These are phyloP conservation scores for Thunnus thynnus DNA, from an alignment of 2,113 vertebrate species.

Conservation along the genomic window DNA sequence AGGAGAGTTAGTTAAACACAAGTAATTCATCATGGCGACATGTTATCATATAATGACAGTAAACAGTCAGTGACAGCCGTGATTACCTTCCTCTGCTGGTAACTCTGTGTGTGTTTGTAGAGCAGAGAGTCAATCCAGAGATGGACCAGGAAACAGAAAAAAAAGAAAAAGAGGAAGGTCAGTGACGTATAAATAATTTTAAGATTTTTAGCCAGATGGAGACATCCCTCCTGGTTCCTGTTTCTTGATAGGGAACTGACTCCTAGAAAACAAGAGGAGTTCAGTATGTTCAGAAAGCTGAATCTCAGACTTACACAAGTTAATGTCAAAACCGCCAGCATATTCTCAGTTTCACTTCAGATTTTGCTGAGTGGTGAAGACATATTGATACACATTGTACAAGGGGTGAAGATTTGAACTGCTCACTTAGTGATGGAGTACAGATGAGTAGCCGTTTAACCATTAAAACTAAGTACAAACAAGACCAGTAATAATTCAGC, in stretches of 20 bases:
- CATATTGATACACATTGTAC: not conserved
- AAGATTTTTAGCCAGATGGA: not conserved
- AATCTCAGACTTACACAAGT: not conserved
- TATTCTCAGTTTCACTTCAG: not conserved
- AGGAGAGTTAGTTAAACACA: constrained; percentile 14
- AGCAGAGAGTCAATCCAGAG: constrained; percentile 60
- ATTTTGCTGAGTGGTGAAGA: not conserved
- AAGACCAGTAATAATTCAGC: not conserved
- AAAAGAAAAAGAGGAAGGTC: not conserved
- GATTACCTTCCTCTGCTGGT: constrained; percentile 96
- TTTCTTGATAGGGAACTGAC: constrained; percentile 24
- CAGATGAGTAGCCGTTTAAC: not conserved
- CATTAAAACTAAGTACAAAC: not conserved
- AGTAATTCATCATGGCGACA: not conserved
- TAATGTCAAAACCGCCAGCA: not conserved
- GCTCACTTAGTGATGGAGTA: not conserved
- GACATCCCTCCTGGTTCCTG: not conserved
- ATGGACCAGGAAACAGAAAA: constrained; percentile 53
- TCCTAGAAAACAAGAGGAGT: not conserved
- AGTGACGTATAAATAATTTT: constrained; percentile 9
- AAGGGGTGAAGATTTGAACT: fast-evolving
- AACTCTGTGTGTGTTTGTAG: constrained; percentile 85
- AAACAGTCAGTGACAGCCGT: not conserved
- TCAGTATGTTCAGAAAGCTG: not conserved
- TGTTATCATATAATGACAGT: not conserved